These are phyloP conservation scores for Heterotis niloticus DNA, from an alignment of 2,113 vertebrate species.

Conservation along the genomic window DNA sequence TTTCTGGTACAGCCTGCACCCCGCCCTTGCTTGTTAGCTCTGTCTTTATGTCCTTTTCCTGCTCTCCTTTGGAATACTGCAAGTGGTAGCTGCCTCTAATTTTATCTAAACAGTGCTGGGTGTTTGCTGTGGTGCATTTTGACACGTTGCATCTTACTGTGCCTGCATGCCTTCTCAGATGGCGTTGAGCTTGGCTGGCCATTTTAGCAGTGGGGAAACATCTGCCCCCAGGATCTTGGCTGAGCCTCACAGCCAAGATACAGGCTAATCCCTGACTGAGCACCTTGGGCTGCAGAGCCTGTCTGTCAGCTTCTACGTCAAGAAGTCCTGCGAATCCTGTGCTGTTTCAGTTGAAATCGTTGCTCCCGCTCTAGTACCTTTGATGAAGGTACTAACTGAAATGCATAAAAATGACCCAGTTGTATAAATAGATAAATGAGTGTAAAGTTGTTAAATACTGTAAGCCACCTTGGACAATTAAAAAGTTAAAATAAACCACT, in stretches of 20 bases:
- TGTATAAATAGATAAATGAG: too few relatives aligned
- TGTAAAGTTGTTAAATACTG: too few relatives aligned
- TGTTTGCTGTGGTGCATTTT: too few relatives aligned
- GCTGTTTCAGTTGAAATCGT: too few relatives aligned
- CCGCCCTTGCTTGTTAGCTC: not conserved
- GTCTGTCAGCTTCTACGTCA: not conserved
- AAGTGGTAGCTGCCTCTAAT: not conserved
- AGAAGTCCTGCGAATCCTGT: too few relatives aligned
- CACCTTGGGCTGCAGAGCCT: not conserved
- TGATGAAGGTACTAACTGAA: too few relatives aligned
- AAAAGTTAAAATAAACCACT: too few relatives aligned
- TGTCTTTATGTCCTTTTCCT: not conserved
- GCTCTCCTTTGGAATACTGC: not conserved
- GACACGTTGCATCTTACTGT: not conserved
- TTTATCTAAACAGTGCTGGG: not conserved
- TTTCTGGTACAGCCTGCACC: not conserved
- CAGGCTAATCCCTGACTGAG: not conserved
- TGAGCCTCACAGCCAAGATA: not conserved
- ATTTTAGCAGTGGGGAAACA: not conserved
- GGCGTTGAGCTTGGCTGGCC: not conserved
- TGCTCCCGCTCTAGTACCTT: too few relatives aligned
- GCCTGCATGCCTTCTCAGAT: not conserved
- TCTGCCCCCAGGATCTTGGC: not conserved
- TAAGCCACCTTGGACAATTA: too few relatives aligned
- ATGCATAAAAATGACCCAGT: too few relatives aligned